Conservation (phyloP, 2,888 invertebrate genomes). For the Pocota personata region DNA sequence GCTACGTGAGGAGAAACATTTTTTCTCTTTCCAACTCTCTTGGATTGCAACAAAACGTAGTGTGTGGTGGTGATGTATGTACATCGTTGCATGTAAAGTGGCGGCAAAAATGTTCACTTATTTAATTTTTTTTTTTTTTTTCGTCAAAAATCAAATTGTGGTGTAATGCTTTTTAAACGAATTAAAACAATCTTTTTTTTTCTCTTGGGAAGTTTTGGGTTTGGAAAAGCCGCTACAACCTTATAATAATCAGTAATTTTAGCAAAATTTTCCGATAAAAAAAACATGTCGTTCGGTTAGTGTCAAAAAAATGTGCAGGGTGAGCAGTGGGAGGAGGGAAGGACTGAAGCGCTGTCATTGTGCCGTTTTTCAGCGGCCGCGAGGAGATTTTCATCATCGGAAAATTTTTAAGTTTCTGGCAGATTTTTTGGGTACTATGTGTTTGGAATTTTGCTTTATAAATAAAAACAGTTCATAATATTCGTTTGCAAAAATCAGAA, state of each 20-base stretch:
- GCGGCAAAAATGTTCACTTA: constrained; percentile 67
- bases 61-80: constrained; percentile 18
- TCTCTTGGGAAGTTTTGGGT: background rate
- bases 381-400: background rate
- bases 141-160: background rate
- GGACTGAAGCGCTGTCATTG: constrained; percentile 17
- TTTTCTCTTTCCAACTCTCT: constrained; percentile 51
- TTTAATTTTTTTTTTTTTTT: constrained; percentile 38
- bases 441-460: background rate
- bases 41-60: constrained; percentile 46
- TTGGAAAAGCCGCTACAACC: background rate
- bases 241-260: background rate
- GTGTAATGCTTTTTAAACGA: background rate
- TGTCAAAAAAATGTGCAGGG: constrained; percentile 19
- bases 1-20: constrained; percentile 39
- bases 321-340: too few species aligned
- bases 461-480: background rate
- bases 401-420: background rate
- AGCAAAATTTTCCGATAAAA: background rate
- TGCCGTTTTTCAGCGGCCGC: constrained; percentile 13
- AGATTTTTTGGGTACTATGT: background rate
- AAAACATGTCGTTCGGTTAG: constrained; percentile 29
- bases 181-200: background rate
- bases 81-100: constrained; percentile 61
- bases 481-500: background rate